A percentile compares a stretch with the other conserved stretches of the same genome.
Conservation (phyloP, 2,888 invertebrate species). For the Eupithecia abbreviata region DNA sequence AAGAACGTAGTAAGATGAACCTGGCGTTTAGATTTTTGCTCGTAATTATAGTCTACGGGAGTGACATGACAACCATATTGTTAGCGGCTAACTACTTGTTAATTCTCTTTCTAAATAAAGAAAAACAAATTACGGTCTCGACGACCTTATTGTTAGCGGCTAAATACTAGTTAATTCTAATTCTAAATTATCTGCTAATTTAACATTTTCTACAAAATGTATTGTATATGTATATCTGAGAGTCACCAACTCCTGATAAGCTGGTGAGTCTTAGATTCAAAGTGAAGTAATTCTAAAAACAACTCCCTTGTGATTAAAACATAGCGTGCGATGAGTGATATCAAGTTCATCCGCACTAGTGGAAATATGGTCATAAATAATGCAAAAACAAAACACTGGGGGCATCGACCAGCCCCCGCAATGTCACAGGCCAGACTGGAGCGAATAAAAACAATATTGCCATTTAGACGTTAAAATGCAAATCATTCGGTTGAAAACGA, state of each 20-base stretch:
- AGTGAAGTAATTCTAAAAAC: not conserved
- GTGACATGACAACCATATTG: too few relatives aligned
- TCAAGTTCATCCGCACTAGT: too few relatives aligned
- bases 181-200: not conserved
- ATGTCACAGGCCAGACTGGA: constrained; percentile 7
- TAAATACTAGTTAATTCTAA: too few relatives aligned
- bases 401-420: constrained; percentile 5
- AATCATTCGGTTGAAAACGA: not conserved
- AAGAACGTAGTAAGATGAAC: too few relatives aligned
- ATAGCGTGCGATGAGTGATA: not conserved
- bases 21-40: too few relatives aligned
- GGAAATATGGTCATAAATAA: constrained; percentile 1
- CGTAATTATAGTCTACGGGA: too few relatives aligned
- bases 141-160: too few relatives aligned
- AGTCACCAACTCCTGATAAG: not conserved
- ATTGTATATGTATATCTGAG: too few relatives aligned
- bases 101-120: too few relatives aligned
- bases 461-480: constrained; percentile 3
- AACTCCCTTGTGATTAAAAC: not conserved
- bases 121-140: too few relatives aligned
- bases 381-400: constrained; percentile 5
- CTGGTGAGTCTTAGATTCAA: not conserved
- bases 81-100: too few relatives aligned
- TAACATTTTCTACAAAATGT: not conserved
- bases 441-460: not conserved